Evolutionary conservation across 1,140 invertebrate genomes (phyloP), one percentile per base, ranked within the genome.

Genomic region (Scaptomyza graminum): DNA sequence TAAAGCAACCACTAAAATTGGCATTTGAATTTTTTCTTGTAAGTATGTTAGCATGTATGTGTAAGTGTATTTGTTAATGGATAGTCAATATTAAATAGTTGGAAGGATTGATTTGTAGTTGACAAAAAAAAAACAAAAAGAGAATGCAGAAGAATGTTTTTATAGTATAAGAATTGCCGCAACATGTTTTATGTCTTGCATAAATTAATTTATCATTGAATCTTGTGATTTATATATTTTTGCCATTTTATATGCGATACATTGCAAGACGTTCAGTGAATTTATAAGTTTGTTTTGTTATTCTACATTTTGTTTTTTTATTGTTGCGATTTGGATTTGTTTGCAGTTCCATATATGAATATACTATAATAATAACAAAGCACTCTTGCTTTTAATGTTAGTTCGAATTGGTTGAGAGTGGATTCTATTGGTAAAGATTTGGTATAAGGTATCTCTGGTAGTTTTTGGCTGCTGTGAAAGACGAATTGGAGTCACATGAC

Each of bases 101-200:
- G 69, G 69, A 72, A 72, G 69, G 55, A 60, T 66, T 31, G 55
- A 60, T 72, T 72, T 66, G 34, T 60, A 47, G 43, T 50, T 37
- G 39, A 9, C 34, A 37, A 46, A 66, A 54, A 15, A 66, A 66
- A 57, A 66, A 54, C 12, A 66, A 66, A 57, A 51, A 67, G 60
- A 41, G 18, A 22, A 22, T 22, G 18, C 22, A 46, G 18, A 49
- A 12, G 8, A 43, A 56, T 31, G 11, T 18, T 18, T 52, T 43
- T 1, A 3, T 22, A 49, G n/a, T 25, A 49, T 13, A 34, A 54
- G 51, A 54, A 54, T 18, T 16, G 51, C 15, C 47, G 37, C 2
- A 51, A 52, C 61, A 46, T 54, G 50, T 44, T 41, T n/a, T 25
- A 51, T 51, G 34, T 39, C 18, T 31, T 43, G 47, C 37, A 39